Evolutionary conservation across 2,888 invertebrate genomes (phyloP).

Genomic region (Zygogramma bicolorata): DNA sequence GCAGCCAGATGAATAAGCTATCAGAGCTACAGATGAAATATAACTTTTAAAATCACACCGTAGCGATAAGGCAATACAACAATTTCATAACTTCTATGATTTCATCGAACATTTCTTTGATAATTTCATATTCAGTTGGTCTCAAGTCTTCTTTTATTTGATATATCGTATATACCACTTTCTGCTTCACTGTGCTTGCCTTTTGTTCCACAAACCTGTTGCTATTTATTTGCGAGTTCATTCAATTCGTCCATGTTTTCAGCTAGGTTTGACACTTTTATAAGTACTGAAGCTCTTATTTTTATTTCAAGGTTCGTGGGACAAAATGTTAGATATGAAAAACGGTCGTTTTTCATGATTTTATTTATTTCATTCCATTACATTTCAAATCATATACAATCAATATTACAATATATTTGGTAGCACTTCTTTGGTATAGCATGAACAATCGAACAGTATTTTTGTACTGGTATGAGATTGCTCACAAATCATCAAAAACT

Average conservation of each 20-base stretch:
- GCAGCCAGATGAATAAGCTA: too few species aligned
- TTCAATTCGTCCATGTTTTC: constrained; percentile 69
- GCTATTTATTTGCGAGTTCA: constrained; percentile 71
- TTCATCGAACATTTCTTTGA: constrained; percentile 75
- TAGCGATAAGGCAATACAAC: too few species aligned
- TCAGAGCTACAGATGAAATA: too few species aligned
- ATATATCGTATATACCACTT: constrained; percentile 75
- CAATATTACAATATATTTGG: too few species aligned
- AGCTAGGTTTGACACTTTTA: constrained; percentile 74
- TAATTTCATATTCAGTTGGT: constrained; percentile 74
- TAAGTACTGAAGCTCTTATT: constrained; percentile 78
- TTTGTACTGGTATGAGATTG: too few species aligned
- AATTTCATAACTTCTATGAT: constrained; percentile 73
- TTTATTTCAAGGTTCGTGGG: constrained; percentile 80
- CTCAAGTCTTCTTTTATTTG: constrained; percentile 77
- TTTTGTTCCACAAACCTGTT: constrained; percentile 72
- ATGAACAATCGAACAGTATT: too few species aligned
- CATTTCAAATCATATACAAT: too few species aligned
- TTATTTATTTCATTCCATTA: too few species aligned
- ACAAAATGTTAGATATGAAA: constrained; percentile 80
- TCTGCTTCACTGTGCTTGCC: constrained; percentile 75
- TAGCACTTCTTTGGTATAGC: too few species aligned
- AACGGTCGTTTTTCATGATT: constrained; percentile 71
- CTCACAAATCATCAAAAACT: too few species aligned
- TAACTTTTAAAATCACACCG: too few species aligned